These are phyloP conservation scores for Anorthoa munda DNA, from an alignment of 2,888 invertebrate species.

Conservation along the genomic window DNA sequence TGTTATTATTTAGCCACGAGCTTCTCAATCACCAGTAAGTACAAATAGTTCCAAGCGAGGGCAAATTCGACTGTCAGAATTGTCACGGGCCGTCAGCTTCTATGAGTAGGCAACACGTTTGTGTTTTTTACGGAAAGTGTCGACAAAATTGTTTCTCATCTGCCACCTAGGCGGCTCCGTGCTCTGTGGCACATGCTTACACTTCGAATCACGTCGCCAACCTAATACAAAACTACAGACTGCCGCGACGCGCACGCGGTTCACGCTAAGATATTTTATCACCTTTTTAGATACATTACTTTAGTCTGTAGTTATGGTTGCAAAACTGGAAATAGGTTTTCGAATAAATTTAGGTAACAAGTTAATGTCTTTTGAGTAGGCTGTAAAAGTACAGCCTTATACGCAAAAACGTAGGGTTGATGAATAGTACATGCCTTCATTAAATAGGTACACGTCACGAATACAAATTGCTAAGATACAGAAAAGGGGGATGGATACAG, in stretches of 20 bases:
- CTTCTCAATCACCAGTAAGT: too few relatives aligned
- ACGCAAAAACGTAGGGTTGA: not conserved
- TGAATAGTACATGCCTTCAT: not conserved
- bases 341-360: not conserved
- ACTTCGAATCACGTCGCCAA: slow-evolving; percentile 41
- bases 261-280: slow-evolving; percentile 26
- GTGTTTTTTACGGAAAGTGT: too few relatives aligned
- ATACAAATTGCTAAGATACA: not conserved
- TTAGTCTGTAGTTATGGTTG: not conserved
- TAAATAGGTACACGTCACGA: not conserved
- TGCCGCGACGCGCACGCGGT: slow-evolving; percentile 32
- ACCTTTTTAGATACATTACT: slow-evolving; percentile 32
- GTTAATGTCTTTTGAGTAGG: not conserved
- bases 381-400: not conserved
- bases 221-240: slow-evolving; percentile 38
- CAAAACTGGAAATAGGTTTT: not conserved
- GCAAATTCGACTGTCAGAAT: too few relatives aligned
- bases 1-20: too few relatives aligned
- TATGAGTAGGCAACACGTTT: too few relatives aligned
- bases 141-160: not conserved
- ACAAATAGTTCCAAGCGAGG: too few relatives aligned
- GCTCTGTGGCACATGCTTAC: slow-evolving; percentile 23
- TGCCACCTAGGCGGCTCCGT: too few relatives aligned
- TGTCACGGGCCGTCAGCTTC: too few relatives aligned
- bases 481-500: not conserved